phyloP scores from a whole-genome alignment of 2,888 invertebrate species.

The Pogonocherus hispidulus region DNA sequence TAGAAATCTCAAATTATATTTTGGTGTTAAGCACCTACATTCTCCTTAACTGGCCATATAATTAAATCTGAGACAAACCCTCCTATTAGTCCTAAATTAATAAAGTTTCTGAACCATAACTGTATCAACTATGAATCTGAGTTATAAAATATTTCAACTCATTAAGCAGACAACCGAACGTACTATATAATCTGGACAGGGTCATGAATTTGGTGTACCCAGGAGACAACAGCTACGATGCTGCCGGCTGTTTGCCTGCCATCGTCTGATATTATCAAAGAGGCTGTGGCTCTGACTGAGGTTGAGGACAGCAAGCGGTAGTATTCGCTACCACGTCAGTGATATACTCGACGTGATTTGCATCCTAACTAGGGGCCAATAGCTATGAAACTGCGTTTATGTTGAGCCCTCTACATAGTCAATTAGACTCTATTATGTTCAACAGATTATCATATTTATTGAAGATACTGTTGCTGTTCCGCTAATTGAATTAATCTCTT shows the following conservation, averaged over 20 bases:
- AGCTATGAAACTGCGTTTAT: conserved; percentile 12
- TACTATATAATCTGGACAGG: not conserved
- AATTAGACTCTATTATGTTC: conserved; percentile 20
- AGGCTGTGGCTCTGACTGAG: conserved; percentile 3
- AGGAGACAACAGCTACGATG: not conserved
- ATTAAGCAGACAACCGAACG: not conserved
- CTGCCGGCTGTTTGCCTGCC: not conserved
- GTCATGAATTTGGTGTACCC: not conserved
- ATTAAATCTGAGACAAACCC: too few relatives aligned
- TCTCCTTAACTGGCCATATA: too few relatives aligned
- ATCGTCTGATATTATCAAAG: conserved; percentile 16
- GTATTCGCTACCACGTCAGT: conserved; percentile 6
- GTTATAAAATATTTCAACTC: not conserved
- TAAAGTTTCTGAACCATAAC: too few relatives aligned
- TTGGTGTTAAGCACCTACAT: too few relatives aligned
- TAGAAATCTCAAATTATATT: too few relatives aligned
- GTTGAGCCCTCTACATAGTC: conserved; percentile 1
- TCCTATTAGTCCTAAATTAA: too few relatives aligned
- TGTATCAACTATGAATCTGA: not conserved
- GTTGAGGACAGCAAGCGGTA: not conserved
- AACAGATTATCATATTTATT: conserved; percentile 6
- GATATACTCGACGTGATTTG: conserved; percentile 22
- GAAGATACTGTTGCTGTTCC: not conserved
- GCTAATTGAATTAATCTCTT: not conserved
- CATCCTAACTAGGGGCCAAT: conserved; percentile 21